Conservation (phyloP, 2,797 vertebrate species). For the Cygnus olor region DNA sequence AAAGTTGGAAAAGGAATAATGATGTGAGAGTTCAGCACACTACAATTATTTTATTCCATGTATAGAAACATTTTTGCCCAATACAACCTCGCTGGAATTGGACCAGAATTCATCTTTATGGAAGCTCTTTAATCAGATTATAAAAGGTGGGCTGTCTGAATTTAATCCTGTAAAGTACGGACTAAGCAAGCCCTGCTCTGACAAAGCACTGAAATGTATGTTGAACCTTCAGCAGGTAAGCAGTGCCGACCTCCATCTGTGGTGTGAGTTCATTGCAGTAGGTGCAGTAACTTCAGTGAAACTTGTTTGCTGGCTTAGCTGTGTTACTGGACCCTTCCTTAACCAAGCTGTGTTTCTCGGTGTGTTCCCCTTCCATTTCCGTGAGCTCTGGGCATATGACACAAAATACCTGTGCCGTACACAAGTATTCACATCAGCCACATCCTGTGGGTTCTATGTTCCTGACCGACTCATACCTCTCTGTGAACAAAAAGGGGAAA, state of each 20-base stretch:
- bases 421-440: neutral
- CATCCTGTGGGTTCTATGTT: neutral
- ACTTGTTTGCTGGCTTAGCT: neutral
- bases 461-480: neutral
- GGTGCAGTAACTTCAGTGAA: neutral
- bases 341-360: neutral
- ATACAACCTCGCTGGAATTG: neutral
- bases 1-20: neutral
- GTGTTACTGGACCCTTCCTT: neutral
- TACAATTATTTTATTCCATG: neutral
- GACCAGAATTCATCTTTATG: neutral
- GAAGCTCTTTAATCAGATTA: neutral
- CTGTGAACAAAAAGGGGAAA: neutral
- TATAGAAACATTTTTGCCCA: neutral
- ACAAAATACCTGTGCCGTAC: neutral
- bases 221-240: neutral
- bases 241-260: accelerated
- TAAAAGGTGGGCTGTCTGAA: neutral
- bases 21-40: neutral
- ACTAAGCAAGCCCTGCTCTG: neutral
- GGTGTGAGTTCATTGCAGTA: neutral
- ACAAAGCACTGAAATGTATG: neutral
- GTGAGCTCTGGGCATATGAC: neutral
- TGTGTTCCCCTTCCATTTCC: neutral
- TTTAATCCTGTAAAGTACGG: neutral